phyloP scores from a whole-genome alignment of 2,888 invertebrate species.

The Sinotaia quadrata region DNA sequence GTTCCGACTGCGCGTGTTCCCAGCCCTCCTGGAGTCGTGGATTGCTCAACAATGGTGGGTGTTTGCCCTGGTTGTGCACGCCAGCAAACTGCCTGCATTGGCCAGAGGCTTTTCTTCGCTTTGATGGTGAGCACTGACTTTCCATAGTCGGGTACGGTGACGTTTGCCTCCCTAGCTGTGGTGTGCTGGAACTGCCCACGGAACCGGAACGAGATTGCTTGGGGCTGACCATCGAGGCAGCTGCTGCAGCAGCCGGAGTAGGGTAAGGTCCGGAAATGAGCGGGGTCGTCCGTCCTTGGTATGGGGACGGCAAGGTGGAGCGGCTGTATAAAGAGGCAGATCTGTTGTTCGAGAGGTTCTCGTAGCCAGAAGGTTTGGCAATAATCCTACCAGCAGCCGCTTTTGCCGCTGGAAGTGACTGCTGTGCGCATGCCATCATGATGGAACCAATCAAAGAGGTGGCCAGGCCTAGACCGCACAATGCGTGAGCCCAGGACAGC shows the following conservation, averaged over 20 bases:
- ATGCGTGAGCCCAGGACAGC: constrained; percentile 25
- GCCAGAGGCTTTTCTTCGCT: constrained; percentile 12
- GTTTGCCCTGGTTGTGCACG: constrained; percentile 25
- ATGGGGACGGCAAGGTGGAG: constrained; percentile 16
- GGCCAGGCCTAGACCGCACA: constrained; percentile 23
- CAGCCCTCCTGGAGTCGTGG: too few species aligned
- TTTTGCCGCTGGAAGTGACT: constrained; percentile 22
- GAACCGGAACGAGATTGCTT: constrained; percentile 3
- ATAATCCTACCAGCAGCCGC: constrained; percentile 1
- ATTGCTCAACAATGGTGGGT: constrained; percentile 20
- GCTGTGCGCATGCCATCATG: constrained; percentile 30
- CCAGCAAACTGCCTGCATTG: constrained; percentile 22
- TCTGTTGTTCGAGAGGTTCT: constrained; percentile 21
- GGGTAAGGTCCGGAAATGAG: constrained; percentile 24
- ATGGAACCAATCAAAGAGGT: constrained; percentile 25
- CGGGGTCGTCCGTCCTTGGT: constrained; percentile 18
- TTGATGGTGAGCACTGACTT: constrained; percentile 9
- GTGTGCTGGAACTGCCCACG: neutral
- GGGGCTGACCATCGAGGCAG: constrained; percentile 18
- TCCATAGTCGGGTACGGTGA: constrained; percentile 14
- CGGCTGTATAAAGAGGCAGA: constrained; percentile 5
- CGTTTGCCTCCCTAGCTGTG: constrained; percentile 4
- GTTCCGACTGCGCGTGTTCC: constrained; percentile 17
- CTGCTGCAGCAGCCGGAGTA: constrained; percentile 23
- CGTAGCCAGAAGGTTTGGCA: constrained; percentile 20